Evolutionary conservation across 2,797 vertebrate species (phyloP).

Genomic region (Gastrophryne carolinensis): DNA sequence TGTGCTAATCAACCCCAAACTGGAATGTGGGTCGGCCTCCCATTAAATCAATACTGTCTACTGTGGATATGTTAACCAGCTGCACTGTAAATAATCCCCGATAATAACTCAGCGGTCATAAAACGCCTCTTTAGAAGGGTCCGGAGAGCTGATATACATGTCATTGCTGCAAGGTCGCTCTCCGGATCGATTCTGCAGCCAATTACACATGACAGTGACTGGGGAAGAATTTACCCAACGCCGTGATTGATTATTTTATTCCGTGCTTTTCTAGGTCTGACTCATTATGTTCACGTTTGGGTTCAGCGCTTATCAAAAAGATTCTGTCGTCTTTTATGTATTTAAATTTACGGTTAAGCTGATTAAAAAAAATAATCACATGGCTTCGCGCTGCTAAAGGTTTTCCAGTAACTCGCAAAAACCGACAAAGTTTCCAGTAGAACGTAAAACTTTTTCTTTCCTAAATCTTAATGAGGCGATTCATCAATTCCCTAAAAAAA

Average conservation of each 20-base stretch:
- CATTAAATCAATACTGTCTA: neutral
- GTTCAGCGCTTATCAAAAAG: too few relatives aligned
- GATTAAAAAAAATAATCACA: too few relatives aligned
- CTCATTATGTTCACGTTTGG: too few relatives aligned
- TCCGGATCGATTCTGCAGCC: neutral
- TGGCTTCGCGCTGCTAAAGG: too few relatives aligned
- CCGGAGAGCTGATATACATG: slow-evolving; percentile 10
- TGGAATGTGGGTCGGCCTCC: neutral
- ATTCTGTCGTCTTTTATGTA: too few relatives aligned
- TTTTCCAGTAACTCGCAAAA: too few relatives aligned
- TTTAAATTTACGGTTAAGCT: too few relatives aligned
- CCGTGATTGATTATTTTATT: slow-evolving; percentile 1
- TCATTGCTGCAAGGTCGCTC: slow-evolving; percentile 5
- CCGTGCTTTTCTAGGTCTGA: too few relatives aligned
- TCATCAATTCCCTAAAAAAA: too few relatives aligned
- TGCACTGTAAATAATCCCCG: neutral
- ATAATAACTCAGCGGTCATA: slow-evolving; percentile 2
- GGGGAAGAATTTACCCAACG: neutral
- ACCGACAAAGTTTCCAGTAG: too few relatives aligned
- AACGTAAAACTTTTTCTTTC: too few relatives aligned
- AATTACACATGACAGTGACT: slow-evolving; percentile 3
- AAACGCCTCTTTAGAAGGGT: slow-evolving; percentile 11
- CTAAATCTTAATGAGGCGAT: too few relatives aligned
- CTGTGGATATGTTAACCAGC: neutral
- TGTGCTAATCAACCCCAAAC: neutral